Percentiles rank a stretch among this genome's conserved stretches.
phyloP scores from a whole-genome alignment of 2,797 vertebrate species.

The Luscinia megarhynchos region DNA sequence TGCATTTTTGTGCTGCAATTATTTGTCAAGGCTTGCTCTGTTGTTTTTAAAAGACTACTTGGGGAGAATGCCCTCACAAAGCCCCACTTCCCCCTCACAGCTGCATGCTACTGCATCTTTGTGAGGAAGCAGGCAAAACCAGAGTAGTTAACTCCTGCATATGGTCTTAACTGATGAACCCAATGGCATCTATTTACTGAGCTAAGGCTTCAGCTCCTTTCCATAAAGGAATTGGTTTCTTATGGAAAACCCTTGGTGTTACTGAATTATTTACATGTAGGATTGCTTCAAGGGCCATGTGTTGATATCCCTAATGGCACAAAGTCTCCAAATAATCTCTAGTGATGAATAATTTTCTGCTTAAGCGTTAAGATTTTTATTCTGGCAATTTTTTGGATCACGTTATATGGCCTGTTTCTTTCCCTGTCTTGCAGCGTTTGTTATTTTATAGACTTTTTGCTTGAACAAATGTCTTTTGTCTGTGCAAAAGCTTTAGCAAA shows the following conservation, averaged over 20 bases:
- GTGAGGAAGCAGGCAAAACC: conserved; percentile 55
- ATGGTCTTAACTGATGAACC: background rate
- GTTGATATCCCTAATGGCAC: background rate
- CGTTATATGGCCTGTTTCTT: background rate
- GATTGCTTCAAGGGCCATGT: background rate
- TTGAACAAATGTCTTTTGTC: background rate
- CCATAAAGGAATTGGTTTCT: background rate
- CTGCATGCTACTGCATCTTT: background rate
- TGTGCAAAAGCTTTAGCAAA: background rate
- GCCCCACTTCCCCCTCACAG: conserved; percentile 2
- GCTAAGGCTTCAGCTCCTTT: background rate
- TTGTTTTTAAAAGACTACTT: background rate
- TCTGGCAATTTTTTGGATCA: background rate
- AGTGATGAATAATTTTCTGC: background rate
- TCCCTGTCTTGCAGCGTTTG: background rate
- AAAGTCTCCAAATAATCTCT: background rate
- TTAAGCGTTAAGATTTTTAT: background rate
- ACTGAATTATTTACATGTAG: background rate
- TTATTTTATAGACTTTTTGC: background rate
- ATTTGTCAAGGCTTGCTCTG: conserved; percentile 12
- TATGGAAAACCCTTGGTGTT: background rate
- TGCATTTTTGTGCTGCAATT: background rate
- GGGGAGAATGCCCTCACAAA: conserved; percentile 4
- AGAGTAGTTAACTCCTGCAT: background rate
- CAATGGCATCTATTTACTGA: background rate